Base-by-base conservation (phyloP, 2,888 invertebrate genomes). In the Parapristionchus giblindavisi region DNA sequence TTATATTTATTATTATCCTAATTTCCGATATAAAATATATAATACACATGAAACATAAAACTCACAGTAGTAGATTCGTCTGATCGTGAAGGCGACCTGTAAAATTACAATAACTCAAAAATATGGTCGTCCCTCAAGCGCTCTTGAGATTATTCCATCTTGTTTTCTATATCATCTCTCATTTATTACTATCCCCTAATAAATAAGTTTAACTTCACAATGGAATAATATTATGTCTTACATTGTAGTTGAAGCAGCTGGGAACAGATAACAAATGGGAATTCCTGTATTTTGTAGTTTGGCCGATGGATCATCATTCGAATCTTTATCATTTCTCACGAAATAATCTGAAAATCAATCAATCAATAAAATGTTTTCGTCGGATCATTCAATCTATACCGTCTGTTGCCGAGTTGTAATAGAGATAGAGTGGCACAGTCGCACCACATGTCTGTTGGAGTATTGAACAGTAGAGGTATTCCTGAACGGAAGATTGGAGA, bases 361-460 rank as follows among this genome's bases (percentile, higher is more conserved):
- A n/a, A 40, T 48, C 21, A 36, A 24, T 17, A 27, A 36, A 1
- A 29, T 5, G 40, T 36, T 38, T 32, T 40, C 14, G 38, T 38
- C 24, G 63, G 8, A 2, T 32, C n/a, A 27, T 29, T 29, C n/a
- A 29, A 43, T 48, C 48, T 51, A 21, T 8, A 76, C 76, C 76
- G 17, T 73, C 36, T 14, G 63, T 40, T 4, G n/a, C 43, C 14
- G 40, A 29, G 29, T 58, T 75, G 54, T 79, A 77, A 75, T 73
- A 81, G 32, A 78, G 75, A 21, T 79, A 80, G 2, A 81, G 65
- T 0, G 81, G 79, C 17, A 51, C 32, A 2, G 24, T 32, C 32
- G 34, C 66, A 38, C 66, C 66, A 6, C 66, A 66, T 8, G 66
- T 51, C 3, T 38, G 24, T 8, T n/a, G 32, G 4, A 48, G n/a